Evolutionary conservation across 2,797 vertebrate genomes (phyloP), one percentile per base, ranked within the genome.

Genomic region (Telmatherina bonti): DNA sequence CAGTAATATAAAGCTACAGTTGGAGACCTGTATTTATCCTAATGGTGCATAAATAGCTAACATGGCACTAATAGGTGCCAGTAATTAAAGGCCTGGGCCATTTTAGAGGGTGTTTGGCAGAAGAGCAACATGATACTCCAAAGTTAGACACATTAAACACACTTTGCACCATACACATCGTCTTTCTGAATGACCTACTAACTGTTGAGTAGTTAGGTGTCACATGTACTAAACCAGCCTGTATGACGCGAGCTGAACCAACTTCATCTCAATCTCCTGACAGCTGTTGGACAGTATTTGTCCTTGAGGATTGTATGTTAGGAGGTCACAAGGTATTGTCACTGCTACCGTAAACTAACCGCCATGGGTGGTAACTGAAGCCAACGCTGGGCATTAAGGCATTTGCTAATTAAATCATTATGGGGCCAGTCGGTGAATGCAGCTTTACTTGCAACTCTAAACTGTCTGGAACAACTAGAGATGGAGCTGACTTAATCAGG

Each of bases 341-440:
- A 92, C 78, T 56, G 91, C 90, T 88, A 91, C 93, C 91, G 95
- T 95, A 97, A 98, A 94, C 93, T 62, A 94, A 93, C 92, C 95
- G 90, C 72, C 86, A 77, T 71, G 79, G 85, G 65, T 84, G 80
- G 96, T 96, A 98, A 96, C 93, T 72, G 87, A 95, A 95, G 94
- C 95, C 93, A 62, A 77, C 47, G 88, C 89, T 91, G 93, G 96
- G 95, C 95, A 93, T 94, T 94, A 92, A 93, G 92, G 82, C 92
- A 93, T 94, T 86, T 94, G 95, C 96, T 97, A 93, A 98, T 97
- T 97, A 97, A 98, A 97, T 97, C 89, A 97, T 97, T 92, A 87
- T 60, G 59, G 70, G 69, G 67, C 35, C 56, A 86, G 83, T 89
- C 74, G 88, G 93, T 87, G 87, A 85, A 90, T 93, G 93, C 93